These are phyloP conservation scores for Hypanus sabinus DNA, from an alignment of 2,113 vertebrate species.

Conservation along the genomic window DNA sequence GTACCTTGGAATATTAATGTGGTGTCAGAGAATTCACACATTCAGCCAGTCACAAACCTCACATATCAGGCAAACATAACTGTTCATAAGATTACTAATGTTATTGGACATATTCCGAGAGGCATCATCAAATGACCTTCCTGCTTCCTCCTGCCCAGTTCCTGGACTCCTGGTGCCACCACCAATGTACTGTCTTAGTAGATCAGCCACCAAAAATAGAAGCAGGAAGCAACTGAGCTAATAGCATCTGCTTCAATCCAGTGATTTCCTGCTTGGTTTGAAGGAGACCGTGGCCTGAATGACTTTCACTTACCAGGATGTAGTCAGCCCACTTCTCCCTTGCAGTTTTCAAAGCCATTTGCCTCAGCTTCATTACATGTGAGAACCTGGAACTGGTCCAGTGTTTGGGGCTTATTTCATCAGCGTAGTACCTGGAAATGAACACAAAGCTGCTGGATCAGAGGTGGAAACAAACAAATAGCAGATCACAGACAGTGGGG, in stretches of 20 bases:
- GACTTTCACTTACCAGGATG: constrained; percentile 67
- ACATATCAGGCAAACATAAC: not conserved
- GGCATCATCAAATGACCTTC: not conserved
- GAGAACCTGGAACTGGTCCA: constrained; percentile 84
- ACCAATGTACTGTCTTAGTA: not conserved
- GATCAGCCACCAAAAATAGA: not conserved
- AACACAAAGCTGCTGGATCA: not conserved
- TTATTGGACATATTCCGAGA: not conserved
- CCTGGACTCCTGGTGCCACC: not conserved
- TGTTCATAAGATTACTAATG: not conserved
- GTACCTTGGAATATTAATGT: not conserved
- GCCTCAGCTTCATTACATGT: constrained; percentile 88
- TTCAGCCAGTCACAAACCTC: not conserved
- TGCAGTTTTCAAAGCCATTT: constrained; percentile 80
- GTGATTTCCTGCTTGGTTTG: not conserved
- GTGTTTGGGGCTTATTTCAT: constrained; percentile 91
- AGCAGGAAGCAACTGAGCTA: not conserved
- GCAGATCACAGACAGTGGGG: not conserved
- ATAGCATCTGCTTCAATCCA: not conserved
- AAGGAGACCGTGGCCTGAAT: not conserved
- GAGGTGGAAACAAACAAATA: not conserved
- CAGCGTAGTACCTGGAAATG: constrained; percentile 73
- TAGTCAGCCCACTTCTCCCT: constrained; percentile 91
- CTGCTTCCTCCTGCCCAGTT: not conserved
- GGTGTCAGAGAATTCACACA: not conserved